phyloP scores from a whole-genome alignment of 2,113 vertebrate genomes.

The Chaetorhynchus papuensis region DNA sequence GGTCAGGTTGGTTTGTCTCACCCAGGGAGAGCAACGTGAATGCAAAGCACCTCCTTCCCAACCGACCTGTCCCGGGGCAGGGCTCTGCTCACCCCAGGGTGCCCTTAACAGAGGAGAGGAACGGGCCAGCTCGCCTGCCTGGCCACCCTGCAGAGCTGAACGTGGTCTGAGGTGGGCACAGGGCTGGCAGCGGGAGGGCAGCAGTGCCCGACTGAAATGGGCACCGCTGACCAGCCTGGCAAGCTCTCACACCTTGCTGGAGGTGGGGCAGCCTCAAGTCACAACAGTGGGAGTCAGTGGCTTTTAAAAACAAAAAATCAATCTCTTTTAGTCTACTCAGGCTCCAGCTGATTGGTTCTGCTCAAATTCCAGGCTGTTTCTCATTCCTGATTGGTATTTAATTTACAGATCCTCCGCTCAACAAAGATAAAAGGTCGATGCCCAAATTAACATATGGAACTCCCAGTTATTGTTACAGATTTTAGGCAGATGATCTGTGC shows the following conservation, averaged over 20 bases:
- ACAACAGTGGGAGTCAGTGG: neutral
- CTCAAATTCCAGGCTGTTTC: neutral
- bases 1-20: neutral
- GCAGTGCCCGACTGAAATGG: neutral
- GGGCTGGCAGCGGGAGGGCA: neutral
- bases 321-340: neutral
- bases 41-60: neutral
- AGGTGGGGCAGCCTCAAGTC: neutral
- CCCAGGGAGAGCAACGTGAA: neutral
- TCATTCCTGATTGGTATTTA: neutral
- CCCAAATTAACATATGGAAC: neutral
- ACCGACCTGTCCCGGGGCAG: neutral
- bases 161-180: neutral
- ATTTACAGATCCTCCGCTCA: neutral
- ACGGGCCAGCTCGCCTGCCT: neutral
- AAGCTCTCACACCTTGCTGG: neutral
- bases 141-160: neutral
- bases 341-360: neutral
- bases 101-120: neutral
- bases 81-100: neutral
- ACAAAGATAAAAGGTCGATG: neutral
- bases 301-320: neutral
- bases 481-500: neutral
- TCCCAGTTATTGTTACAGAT: neutral
- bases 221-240: neutral